These are phyloP conservation scores for Diorhabda carinulata DNA, from an alignment of 1,140 invertebrate genomes.

Conservation along the genomic window DNA sequence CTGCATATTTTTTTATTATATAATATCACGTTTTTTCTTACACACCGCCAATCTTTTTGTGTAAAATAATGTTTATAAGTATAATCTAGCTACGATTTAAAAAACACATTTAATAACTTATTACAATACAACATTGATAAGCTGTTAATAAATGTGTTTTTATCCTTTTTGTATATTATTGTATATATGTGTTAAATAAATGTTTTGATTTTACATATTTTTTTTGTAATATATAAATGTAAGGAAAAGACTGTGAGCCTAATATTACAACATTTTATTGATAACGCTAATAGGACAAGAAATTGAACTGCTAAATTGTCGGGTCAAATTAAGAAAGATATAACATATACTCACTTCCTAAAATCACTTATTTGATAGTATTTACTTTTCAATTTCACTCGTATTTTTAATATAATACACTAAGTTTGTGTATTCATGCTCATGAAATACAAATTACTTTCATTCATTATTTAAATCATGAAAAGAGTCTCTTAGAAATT, in stretches of 20 bases:
- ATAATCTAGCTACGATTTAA: slow-evolving; percentile 28
- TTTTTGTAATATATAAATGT: slow-evolving; percentile 38
- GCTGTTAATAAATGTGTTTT: background rate
- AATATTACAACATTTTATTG: slow-evolving; percentile 14
- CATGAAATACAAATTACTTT: no score
- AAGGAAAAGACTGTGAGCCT: slow-evolving; percentile 31
- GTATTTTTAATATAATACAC: no score
- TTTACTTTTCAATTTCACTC: no score
- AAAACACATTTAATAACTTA: slow-evolving; percentile 8
- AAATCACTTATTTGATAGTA: no score
- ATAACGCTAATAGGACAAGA: background rate
- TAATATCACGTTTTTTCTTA: slow-evolving; percentile 23
- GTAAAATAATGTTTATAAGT: slow-evolving; percentile 36
- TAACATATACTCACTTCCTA: no score
- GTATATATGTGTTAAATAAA: slow-evolving; percentile 41
- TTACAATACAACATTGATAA: no score
- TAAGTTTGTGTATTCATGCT: no score
- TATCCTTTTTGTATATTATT: slow-evolving; percentile 39
- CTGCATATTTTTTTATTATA: slow-evolving; percentile 30
- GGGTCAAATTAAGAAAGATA: no score
- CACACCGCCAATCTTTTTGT: slow-evolving; percentile 31
- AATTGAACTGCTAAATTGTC: background rate
- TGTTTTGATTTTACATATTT: slow-evolving; percentile 33
- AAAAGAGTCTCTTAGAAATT: no score
- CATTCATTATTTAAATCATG: no score